Base-by-base conservation (phyloP, 2,797 vertebrate species). In the Sebastes taczanowskii region DNA sequence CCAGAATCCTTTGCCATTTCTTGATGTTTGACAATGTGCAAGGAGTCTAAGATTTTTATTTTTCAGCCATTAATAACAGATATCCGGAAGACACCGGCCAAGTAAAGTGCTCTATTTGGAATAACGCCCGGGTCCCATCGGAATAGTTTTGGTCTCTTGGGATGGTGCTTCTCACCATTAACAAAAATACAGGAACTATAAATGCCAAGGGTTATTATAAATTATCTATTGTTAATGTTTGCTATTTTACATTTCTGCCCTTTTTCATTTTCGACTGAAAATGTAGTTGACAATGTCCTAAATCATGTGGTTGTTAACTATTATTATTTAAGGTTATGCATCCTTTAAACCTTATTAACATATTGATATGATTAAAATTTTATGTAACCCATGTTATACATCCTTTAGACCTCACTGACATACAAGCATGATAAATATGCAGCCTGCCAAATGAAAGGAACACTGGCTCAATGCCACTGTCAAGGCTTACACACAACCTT, bases 31-130 rank as follows among this genome's bases (percentile, higher is more conserved):
- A 91, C 84, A 89, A 84, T 84, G 80, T 86, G 49, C 60, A 90
- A 66, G 67, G 20, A 84, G 30, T 74, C 79, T 27, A 62, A 76
- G 52, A 74, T 86, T 92, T 87, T 84, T 86, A 83, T 90, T 92
- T 92, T 93, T 91, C 81, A 88, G 71, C 53, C 67, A 84, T 90
- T 91, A 89, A 91, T 89, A 91, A 82, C 78, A 86, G 70, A 91
- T 90, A 68, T 86, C 81, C n/a, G 23, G 83, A 81, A 83, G 35
- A 88, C 35, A 32, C 34, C 53, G 53, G 85, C 86, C 76, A 85
- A 91, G 74, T 55, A 87, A 87, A 91, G 66, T 81, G 74, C 78
- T 91, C 73, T 81, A 74, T 85, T 92, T 83, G 85, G 86, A 93
- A 86, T 77, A 75, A 71, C 34, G 71, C 76, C 85, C 66, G 75